Conservation (phyloP, 2,888 invertebrate genomes). For the Ectemnius continuus region DNA sequence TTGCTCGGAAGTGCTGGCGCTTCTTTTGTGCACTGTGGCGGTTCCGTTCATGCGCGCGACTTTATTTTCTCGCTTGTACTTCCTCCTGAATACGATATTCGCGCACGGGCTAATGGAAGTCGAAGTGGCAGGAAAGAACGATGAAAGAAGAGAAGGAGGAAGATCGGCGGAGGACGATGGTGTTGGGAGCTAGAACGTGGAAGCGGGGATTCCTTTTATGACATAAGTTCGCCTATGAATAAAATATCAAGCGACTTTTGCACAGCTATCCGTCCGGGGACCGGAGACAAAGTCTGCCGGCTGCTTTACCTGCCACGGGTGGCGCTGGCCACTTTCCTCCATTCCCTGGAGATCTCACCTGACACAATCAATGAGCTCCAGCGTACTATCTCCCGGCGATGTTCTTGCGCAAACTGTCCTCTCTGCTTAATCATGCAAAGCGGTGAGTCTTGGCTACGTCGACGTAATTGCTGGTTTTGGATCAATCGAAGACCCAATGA, state of each 20-base stretch:
- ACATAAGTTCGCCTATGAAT: constrained; percentile 70
- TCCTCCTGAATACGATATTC: constrained; percentile 15
- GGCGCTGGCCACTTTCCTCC: constrained; percentile 4
- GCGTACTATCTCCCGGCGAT: background rate
- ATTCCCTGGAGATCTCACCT: constrained; percentile 5
- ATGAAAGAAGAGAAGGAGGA: constrained; percentile 21
- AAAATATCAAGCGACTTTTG: constrained; percentile 68
- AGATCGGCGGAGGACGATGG: background rate
- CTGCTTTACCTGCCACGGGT: constrained; percentile 22
- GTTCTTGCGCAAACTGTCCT: too few relatives aligned
- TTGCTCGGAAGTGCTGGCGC: too few relatives aligned
- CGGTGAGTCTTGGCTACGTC: too few relatives aligned
- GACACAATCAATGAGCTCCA: background rate
- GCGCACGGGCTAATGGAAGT: constrained; percentile 37
- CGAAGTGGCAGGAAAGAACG: constrained; percentile 35
- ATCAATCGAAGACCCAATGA: too few relatives aligned
- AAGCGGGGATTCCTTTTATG: constrained; percentile 67
- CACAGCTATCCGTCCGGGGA: background rate
- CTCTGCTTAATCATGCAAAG: too few relatives aligned
- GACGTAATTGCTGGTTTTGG: too few relatives aligned
- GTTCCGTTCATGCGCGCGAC: too few relatives aligned
- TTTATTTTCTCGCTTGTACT: background rate
- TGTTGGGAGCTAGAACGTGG: constrained; percentile 14
- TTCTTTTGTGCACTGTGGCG: too few relatives aligned
- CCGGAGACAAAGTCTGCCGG: constrained; percentile 18